Conservation (phyloP, 2,888 invertebrate genomes). For the Nomada goodeniana region DNA sequence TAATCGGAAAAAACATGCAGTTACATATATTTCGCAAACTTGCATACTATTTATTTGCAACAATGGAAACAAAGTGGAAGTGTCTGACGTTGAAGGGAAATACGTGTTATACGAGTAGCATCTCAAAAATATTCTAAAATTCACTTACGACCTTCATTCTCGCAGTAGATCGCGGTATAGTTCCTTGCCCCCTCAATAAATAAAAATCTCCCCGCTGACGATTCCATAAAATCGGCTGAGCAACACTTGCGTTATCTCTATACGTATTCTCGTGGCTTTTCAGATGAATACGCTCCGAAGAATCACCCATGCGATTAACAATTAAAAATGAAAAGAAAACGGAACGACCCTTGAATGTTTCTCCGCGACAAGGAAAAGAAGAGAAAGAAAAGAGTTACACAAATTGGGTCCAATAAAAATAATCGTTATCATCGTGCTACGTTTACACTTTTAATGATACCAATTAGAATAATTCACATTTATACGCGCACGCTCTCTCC, state of each 20-base stretch:
- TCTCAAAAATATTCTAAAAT: slow-evolving; percentile 25
- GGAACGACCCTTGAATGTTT: slow-evolving; percentile 7
- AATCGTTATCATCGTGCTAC: slow-evolving; percentile 33
- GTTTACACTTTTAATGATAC: slow-evolving; percentile 38
- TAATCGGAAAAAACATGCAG: slow-evolving; percentile 35
- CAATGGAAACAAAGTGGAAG: slow-evolving; percentile 19
- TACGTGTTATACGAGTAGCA: slow-evolving; percentile 5
- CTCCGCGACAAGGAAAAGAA: slow-evolving; percentile 9
- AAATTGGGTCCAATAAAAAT: slow-evolving; percentile 31
- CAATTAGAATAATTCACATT: slow-evolving; percentile 32
- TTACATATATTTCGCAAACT: slow-evolving; percentile 23
- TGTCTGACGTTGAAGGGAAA: slow-evolving; percentile 21
- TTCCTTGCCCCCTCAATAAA: slow-evolving; percentile 44
- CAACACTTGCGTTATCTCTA: slow-evolving; percentile 13
- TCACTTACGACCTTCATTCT: slow-evolving; percentile 25
- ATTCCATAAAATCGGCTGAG: slow-evolving; percentile 48
- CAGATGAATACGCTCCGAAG: slow-evolving; percentile 13
- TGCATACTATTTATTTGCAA: slow-evolving; percentile 28
- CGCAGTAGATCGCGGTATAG: slow-evolving; percentile 2
- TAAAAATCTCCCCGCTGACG: slow-evolving; percentile 46
- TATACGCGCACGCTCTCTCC: background rate
- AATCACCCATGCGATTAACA: slow-evolving; percentile 28
- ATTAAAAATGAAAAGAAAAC: background rate
- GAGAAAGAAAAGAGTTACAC: slow-evolving; percentile 25
- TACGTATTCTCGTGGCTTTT: slow-evolving; percentile 12